Evolutionary conservation across 1,140 invertebrate genomes (phyloP).

Genomic region (Nephotettix cincticeps): DNA sequence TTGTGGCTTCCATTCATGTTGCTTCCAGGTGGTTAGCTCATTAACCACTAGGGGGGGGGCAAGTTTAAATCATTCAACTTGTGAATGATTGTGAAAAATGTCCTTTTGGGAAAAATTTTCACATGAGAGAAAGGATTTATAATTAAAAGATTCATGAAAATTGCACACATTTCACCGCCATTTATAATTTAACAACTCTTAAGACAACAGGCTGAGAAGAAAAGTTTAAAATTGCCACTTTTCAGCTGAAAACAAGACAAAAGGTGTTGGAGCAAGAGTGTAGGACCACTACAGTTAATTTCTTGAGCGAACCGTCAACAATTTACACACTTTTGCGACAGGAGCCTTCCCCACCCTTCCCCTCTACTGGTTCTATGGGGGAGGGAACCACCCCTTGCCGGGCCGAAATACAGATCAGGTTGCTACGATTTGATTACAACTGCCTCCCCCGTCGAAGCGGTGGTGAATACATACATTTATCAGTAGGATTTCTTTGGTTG

Average conservation of each 20-base stretch:
- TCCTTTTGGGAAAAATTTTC: too few species aligned
- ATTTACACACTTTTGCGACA: slow-evolving; percentile 2
- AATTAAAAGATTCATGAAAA: too few species aligned
- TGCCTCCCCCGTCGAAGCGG: too few species aligned
- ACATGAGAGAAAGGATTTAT: too few species aligned
- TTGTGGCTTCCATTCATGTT: too few species aligned
- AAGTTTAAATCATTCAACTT: too few species aligned
- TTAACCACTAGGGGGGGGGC: too few species aligned
- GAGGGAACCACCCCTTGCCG: not conserved
- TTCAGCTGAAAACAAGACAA: slow-evolving; percentile 11
- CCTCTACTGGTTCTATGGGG: not conserved
- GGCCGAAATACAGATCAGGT: not conserved
- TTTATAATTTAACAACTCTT: not conserved
- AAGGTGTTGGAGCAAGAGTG: not conserved
- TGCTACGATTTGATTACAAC: not conserved
- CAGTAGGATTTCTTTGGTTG: too few species aligned
- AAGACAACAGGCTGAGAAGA: not conserved
- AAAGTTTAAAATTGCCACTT: slow-evolving; percentile 7
- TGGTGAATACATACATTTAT: too few species aligned
- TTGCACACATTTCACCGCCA: not conserved
- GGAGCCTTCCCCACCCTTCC: not conserved
- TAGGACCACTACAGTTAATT: not conserved
- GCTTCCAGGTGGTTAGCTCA: too few species aligned
- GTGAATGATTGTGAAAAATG: too few species aligned
- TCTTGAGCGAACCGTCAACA: not conserved